These are phyloP conservation scores for Pycnomerus fuliginosus DNA, from an alignment of 2,888 invertebrate genomes.

Conservation along the genomic window DNA sequence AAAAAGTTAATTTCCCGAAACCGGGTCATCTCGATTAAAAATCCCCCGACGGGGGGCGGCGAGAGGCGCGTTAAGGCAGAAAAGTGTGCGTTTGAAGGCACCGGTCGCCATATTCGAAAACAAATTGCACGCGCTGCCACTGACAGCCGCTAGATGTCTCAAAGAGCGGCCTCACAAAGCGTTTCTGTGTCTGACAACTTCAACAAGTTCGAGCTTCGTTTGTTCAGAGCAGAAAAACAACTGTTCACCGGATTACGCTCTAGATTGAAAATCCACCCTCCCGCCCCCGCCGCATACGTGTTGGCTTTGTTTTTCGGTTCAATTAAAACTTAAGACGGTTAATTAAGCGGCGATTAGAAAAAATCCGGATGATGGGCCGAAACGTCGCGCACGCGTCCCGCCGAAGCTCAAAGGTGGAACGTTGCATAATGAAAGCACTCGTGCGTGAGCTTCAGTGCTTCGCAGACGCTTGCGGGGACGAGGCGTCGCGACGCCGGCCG, in stretches of 20 bases:
- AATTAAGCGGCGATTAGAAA: neutral
- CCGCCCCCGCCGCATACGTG: slow-evolving; percentile 29
- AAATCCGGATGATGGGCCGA: neutral
- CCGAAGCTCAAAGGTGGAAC: no score
- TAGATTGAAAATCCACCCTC: slow-evolving; percentile 46
- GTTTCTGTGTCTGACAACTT: slow-evolving; percentile 48
- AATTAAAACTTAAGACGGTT: neutral
- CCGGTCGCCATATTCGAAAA: slow-evolving; percentile 50
- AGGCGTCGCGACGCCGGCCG: no score
- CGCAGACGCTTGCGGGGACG: no score
- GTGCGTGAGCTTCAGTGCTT: no score
- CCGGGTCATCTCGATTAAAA: no score
- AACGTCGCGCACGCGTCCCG: neutral
- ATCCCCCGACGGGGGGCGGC: no score
- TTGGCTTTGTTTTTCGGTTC: neutral
- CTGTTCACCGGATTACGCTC: slow-evolving; percentile 42
- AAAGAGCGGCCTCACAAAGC: slow-evolving; percentile 50
- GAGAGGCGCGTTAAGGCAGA: slow-evolving; percentile 29
- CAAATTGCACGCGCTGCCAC: slow-evolving; percentile 49
- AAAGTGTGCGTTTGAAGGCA: slow-evolving; percentile 45
- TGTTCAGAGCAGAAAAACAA: slow-evolving; percentile 46
- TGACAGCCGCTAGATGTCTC: slow-evolving; percentile 52
- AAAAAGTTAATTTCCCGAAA: no score
- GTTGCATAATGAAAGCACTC: no score
- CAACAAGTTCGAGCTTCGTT: slow-evolving; percentile 50